Evolutionary conservation across 2,113 vertebrate genomes (phyloP), one percentile per base, ranked within the genome.

Genomic region (Erythrocercus mccallii): DNA sequence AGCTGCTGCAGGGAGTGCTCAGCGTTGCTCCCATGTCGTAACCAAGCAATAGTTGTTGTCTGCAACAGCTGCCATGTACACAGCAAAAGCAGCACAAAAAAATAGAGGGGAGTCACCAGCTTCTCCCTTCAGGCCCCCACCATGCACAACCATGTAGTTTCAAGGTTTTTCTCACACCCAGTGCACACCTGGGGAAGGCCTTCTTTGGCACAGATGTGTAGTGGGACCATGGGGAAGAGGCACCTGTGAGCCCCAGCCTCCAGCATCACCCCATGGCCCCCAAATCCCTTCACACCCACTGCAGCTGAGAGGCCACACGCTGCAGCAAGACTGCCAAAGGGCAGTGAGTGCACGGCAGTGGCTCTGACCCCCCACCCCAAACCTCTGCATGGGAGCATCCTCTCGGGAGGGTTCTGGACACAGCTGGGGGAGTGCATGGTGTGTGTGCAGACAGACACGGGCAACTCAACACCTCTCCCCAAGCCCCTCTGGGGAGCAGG

Each of bases 261-360:
- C 31, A 69, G 24, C 66, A 72, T 25, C 8, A 1, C 8, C 30
- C 74, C 45, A 48, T 0, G 0, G 25, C 20, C 40, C 33, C 44
- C 50, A 61, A 6, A 54, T 47, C 37, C 54, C 25, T 44, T 31
- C 5, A 2, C 7, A 25, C 48, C 38, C 85, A 21, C 53, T 6
- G 2, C 22, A 68, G 57, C 28, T 25, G 31, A 33, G 48, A 8
- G 70, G 45, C 31, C 77, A 56, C 44, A 44, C 0, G 4, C 40
- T 42, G 23, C 22, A 45, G 28, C 25, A 73, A 54, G 45, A 1
- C 15, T 27, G 30, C 71, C 54, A 48, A 38, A 77, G 47, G 65
- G 13, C 33, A 78, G 48, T 0, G 2, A 38, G 50, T 0, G 1
- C 35, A 9, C 0, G 15, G 24, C 4, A 0, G 5, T 3, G 54